phyloP scores from a whole-genome alignment of 2,888 invertebrate genomes.

The Chrysomela aeneicollis region DNA sequence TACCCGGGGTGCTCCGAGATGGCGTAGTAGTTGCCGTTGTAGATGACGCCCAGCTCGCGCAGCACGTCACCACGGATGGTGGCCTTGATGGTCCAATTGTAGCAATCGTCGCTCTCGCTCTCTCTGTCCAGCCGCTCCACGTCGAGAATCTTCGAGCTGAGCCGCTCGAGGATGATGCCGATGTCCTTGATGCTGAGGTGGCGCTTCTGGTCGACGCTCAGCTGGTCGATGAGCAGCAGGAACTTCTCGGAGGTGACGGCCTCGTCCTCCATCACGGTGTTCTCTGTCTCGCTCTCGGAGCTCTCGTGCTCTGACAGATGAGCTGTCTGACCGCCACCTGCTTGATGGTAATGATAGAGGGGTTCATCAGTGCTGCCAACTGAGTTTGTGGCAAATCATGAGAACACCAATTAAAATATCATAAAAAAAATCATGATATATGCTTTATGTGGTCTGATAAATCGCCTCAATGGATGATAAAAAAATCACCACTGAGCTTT shows the following conservation, averaged over 20 bases:
- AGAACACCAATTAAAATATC: no score
- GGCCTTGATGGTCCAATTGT: constrained; percentile 97
- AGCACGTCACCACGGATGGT: constrained; percentile 91
- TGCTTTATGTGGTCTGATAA: no score
- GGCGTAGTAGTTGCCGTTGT: constrained; percentile 94
- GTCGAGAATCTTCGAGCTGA: constrained; percentile 92
- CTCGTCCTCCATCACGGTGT: constrained; percentile 92
- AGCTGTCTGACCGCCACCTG: constrained; percentile 61
- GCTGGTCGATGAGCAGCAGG: constrained; percentile 90
- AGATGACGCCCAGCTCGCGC: constrained; percentile 90
- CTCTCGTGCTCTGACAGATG: constrained; percentile 77
- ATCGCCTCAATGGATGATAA: no score
- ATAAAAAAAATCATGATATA: no score
- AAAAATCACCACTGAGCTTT: no score
- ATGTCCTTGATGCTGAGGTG: constrained; percentile 94
- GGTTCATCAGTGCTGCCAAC: no score
- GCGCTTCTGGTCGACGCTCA: constrained; percentile 90
- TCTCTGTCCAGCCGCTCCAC: constrained; percentile 92
- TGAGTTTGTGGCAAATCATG: no score
- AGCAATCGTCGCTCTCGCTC: constrained; percentile 91
- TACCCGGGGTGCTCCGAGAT: constrained; percentile 95
- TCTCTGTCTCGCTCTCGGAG: constrained; percentile 92
- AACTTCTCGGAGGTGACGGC: constrained; percentile 90
- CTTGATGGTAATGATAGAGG: no score
- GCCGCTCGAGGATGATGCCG: constrained; percentile 90